These are phyloP conservation scores for Escarpia spicata DNA, from an alignment of 2,888 invertebrate genomes.

Conservation along the genomic window DNA sequence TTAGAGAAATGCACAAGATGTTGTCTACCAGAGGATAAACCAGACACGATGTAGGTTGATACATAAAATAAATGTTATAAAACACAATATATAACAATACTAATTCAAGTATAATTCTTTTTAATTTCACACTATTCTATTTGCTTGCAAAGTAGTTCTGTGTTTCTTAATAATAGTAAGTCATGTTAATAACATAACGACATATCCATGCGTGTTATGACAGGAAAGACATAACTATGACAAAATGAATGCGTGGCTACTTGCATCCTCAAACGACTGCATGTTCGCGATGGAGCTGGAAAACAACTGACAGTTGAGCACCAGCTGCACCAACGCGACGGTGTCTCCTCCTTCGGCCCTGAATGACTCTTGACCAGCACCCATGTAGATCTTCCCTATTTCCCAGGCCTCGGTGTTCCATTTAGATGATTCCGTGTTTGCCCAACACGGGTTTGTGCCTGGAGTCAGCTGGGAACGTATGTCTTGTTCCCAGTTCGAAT, in stretches of 20 bases:
- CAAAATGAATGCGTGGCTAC: no score
- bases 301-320: not conserved
- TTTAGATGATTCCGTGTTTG: not conserved
- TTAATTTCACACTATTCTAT: no score
- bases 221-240: not conserved
- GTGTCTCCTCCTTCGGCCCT: not conserved
- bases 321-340: not conserved
- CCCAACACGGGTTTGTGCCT: not conserved
- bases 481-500: no score
- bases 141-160: no score
- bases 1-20: no score
- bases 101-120: no score
- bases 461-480: not conserved
- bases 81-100: no score
- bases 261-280: not conserved
- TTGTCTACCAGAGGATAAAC: no score
- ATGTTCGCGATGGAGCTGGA: not conserved
- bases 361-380: not conserved
- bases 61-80: no score
- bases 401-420: not conserved
- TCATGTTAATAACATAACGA: not conserved
- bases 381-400: not conserved
- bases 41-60: no score
- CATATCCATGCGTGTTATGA: not conserved
- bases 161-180: no score